Evolutionary conservation across 2,797 vertebrate species (phyloP).

Genomic region (Hypotaenidia philippensis): DNA sequence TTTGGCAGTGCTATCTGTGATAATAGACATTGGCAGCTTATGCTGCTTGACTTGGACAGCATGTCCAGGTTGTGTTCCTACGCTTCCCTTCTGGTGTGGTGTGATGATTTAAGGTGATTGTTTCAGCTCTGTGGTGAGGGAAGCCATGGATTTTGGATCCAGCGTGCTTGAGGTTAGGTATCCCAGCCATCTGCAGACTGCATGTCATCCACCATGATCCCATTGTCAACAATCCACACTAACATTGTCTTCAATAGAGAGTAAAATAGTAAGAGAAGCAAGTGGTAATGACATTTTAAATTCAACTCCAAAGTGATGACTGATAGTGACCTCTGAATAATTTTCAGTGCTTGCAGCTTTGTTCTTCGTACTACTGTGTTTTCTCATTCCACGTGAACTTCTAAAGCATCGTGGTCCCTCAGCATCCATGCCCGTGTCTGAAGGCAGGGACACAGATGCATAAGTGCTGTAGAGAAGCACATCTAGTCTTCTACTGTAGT

Average conservation of each 20-base stretch:
- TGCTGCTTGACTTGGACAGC: neutral
- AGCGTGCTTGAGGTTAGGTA: neutral
- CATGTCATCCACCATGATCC: neutral
- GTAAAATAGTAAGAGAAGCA: neutral
- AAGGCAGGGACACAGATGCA: neutral
- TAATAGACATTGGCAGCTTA: neutral
- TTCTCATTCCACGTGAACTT: neutral
- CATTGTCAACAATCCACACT: neutral
- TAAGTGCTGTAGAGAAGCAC: neutral
- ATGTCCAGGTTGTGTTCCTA: neutral
- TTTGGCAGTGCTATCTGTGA: neutral
- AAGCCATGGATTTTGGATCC: neutral
- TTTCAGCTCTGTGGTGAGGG: neutral
- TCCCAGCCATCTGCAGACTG: neutral
- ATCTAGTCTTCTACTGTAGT: neutral
- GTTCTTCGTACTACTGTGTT: neutral
- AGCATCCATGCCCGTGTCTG: neutral
- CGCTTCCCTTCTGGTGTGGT: neutral
- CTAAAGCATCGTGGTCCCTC: neutral
- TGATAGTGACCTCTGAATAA: neutral
- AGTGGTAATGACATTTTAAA: neutral
- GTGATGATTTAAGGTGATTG: neutral
- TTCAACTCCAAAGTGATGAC: neutral
- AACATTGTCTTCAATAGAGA: neutral
- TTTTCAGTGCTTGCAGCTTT: neutral